Conservation (phyloP, 2,888 invertebrate species). For the Habroteleia sp. region DNA sequence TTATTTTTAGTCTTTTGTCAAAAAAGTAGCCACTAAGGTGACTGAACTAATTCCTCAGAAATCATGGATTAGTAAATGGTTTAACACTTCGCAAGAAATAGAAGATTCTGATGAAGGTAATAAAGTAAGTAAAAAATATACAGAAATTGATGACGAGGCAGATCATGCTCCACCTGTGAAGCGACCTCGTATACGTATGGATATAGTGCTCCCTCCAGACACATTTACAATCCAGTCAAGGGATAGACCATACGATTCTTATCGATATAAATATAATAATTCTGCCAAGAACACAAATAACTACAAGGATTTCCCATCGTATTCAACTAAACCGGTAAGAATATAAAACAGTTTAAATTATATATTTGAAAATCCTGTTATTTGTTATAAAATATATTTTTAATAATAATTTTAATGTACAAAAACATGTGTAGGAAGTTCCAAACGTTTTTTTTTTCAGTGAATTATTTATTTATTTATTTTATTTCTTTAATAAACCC, state of each 20-base stretch:
- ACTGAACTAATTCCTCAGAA: slow-evolving; percentile 85
- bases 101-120: slow-evolving; percentile 59
- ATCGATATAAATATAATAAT: slow-evolving; percentile 48
- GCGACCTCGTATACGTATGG: slow-evolving; percentile 78
- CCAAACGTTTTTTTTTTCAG: too few species aligned
- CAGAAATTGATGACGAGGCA: slow-evolving; percentile 69
- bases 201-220: slow-evolving; percentile 78
- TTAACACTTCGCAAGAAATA: slow-evolving; percentile 75
- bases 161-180: slow-evolving; percentile 72
- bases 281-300: slow-evolving; percentile 20
- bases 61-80: slow-evolving; percentile 80
- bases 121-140: slow-evolving; percentile 64
- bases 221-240: slow-evolving; percentile 76
- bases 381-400: too few species aligned
- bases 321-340: slow-evolving; percentile 17
- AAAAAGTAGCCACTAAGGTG: slow-evolving; percentile 85
- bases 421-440: too few species aligned
- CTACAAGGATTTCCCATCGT: slow-evolving; percentile 7
- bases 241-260: slow-evolving; percentile 48
- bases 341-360: not conserved
- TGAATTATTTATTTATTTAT: too few species aligned
- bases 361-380: too few species aligned
- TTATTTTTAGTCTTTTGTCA: slow-evolving; percentile 85
- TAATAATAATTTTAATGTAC: too few species aligned
- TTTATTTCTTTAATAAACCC: too few species aligned